Conservation (phyloP, 1,140 invertebrate species). For the Lepidurus arcticus region DNA sequence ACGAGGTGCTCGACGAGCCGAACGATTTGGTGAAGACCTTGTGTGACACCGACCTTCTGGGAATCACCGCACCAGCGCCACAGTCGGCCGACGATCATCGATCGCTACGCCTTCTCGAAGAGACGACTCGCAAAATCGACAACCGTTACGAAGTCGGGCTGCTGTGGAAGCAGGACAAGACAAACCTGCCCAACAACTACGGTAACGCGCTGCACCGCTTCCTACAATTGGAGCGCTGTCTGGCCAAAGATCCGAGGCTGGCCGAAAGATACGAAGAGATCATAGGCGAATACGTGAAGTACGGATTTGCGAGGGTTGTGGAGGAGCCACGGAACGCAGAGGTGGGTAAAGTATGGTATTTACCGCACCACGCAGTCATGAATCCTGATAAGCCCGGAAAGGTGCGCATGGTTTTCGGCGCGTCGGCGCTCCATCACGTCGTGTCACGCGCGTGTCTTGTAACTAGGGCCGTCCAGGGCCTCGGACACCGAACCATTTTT, state of each 20-base stretch:
- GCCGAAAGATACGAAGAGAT: not conserved
- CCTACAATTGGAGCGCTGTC: not conserved
- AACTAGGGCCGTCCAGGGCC: not conserved
- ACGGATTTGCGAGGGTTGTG: no score
- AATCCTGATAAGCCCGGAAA: no score
- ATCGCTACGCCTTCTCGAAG: not conserved
- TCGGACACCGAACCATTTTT: conserved; percentile 34
- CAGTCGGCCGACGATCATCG: not conserved
- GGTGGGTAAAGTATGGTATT: no score
- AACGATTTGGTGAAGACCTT: not conserved
- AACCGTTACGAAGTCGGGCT: conserved; percentile 27
- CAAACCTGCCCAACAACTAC: conserved; percentile 20
- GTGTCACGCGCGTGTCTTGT: no score
- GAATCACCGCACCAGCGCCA: not conserved
- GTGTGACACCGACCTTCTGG: not conserved
- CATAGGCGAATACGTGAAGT: no score
- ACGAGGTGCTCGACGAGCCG: not conserved
- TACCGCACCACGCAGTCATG: no score
- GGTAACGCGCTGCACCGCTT: conserved; percentile 8
- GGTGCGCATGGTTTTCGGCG: no score
- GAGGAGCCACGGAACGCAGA: no score
- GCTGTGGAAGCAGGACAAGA: conserved; percentile 22
- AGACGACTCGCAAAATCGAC: conserved; percentile 3
- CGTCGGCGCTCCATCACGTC: no score
- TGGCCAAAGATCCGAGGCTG: not conserved